Conservation (phyloP, 2,888 invertebrate genomes). For the Ashinkailepas kermadecensis region DNA sequence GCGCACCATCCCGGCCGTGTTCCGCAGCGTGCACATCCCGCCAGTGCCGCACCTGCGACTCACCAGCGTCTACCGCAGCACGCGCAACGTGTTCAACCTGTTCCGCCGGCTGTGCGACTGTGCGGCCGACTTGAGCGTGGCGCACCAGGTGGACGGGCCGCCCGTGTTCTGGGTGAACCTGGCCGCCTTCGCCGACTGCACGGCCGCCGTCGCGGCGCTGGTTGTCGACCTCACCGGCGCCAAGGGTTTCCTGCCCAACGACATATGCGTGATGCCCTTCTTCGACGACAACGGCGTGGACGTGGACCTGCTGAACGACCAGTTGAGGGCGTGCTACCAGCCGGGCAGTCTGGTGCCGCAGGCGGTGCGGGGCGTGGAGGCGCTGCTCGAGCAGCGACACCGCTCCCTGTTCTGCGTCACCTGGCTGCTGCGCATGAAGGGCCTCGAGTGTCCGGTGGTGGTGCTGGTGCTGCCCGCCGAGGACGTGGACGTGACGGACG, state of each 20-base stretch:
- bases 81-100: slow-evolving; percentile 18
- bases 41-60: slow-evolving; percentile 11
- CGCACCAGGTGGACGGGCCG: slow-evolving; percentile 3
- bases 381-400: neutral
- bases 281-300: slow-evolving; percentile 21
- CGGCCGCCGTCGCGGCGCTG: slow-evolving; percentile 5
- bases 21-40: neutral
- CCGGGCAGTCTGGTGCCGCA: slow-evolving; percentile 15
- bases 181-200: slow-evolving; percentile 2
- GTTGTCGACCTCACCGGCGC: slow-evolving; percentile 17
- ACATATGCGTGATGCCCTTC: slow-evolving; percentile 17
- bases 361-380: slow-evolving; percentile 17
- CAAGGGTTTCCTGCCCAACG: slow-evolving; percentile 11
- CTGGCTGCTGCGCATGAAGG: slow-evolving; percentile 21
- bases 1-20: slow-evolving; percentile 17
- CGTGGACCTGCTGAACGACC: slow-evolving; percentile 10
- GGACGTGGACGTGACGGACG: slow-evolving; percentile 17
- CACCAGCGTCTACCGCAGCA: slow-evolving; percentile 17
- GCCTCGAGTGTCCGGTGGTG: slow-evolving; percentile 12
- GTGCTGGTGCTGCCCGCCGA: slow-evolving; percentile 17
- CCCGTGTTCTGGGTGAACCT: slow-evolving; percentile 19
- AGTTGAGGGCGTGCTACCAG: neutral
- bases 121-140: slow-evolving; percentile 12
- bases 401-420: slow-evolving; percentile 9
- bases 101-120: slow-evolving; percentile 9